Percentiles rank a stretch among this genome's conserved stretches.
Conservation (phyloP, 2,113 vertebrate genomes). For the Pygoscelis adeliae region DNA sequence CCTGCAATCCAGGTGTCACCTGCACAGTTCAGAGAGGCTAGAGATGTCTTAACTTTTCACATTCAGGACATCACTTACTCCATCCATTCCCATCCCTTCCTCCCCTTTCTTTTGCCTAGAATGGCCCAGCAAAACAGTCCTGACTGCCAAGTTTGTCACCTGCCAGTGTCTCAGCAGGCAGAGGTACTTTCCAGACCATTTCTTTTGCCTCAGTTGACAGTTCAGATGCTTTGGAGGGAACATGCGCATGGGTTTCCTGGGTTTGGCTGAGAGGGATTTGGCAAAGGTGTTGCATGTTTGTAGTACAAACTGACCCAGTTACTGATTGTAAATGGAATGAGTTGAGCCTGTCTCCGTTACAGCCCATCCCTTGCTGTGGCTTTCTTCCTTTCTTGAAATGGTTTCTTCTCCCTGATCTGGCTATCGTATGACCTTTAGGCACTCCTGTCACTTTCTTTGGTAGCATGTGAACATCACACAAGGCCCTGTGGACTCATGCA, state of each 20-base stretch:
- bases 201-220: not conserved
- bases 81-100: not conserved
- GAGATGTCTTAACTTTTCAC: not conserved
- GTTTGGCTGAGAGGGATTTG: not conserved
- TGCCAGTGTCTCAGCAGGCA: not conserved
- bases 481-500: not conserved
- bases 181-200: not conserved
- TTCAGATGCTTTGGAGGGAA: not conserved
- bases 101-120: not conserved
- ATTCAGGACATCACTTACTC: not conserved
- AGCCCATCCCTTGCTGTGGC: not conserved
- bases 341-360: not conserved
- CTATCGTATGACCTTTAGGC: not conserved
- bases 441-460: not conserved
- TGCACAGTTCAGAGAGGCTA: not conserved
- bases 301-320: not conserved
- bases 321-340: not conserved
- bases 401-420: not conserved
- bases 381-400: not conserved
- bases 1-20: not conserved
- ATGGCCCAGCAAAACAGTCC: not conserved
- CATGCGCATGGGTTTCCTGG: not conserved
- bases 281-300: not conserved
- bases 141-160: not conserved
- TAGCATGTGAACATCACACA: not conserved